Conservation (phyloP, 2,797 vertebrate genomes). For the Ateles fusciceps region DNA sequence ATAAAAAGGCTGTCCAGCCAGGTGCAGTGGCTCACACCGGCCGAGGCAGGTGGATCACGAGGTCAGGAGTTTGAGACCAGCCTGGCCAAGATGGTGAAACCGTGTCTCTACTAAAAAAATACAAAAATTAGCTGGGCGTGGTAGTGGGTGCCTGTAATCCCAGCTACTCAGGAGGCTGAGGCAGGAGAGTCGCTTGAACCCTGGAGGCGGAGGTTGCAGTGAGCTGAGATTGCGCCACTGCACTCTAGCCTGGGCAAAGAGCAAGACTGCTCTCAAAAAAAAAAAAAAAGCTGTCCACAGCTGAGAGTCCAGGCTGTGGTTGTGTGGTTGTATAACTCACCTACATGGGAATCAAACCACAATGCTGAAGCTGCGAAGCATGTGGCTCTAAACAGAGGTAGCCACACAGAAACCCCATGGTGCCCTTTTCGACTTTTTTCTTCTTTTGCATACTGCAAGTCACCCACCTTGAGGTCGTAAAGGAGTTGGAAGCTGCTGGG, state of each 20-base stretch:
- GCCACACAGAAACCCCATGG: not conserved
- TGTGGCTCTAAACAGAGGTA: not conserved
- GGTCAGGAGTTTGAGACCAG: not conserved
- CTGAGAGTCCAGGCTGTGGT: not conserved
- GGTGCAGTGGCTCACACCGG: not conserved
- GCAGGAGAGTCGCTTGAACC: not conserved
- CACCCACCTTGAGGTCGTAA: constrained; percentile 91
- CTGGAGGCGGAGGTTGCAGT: not conserved
- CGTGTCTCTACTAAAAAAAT: not conserved
- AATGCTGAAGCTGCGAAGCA: not conserved
- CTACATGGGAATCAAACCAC: not conserved
- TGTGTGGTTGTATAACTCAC: accelerated
- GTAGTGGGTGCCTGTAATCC: not conserved
- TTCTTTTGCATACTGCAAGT: not conserved
- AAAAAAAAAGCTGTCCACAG: not conserved
- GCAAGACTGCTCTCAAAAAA: not conserved
- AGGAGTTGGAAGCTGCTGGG: constrained; percentile 93
- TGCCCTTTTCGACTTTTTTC: no score
- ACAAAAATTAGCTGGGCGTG: not conserved
- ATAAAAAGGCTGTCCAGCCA: not conserved
- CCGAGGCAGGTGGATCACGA: not conserved
- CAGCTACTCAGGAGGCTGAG: not conserved
- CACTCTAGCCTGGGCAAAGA: not conserved
- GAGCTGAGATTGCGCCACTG: not conserved
- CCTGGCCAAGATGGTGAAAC: not conserved